Evolutionary conservation across 2,797 vertebrate genomes (phyloP).

Genomic region (Sphenodon punctatus): DNA sequence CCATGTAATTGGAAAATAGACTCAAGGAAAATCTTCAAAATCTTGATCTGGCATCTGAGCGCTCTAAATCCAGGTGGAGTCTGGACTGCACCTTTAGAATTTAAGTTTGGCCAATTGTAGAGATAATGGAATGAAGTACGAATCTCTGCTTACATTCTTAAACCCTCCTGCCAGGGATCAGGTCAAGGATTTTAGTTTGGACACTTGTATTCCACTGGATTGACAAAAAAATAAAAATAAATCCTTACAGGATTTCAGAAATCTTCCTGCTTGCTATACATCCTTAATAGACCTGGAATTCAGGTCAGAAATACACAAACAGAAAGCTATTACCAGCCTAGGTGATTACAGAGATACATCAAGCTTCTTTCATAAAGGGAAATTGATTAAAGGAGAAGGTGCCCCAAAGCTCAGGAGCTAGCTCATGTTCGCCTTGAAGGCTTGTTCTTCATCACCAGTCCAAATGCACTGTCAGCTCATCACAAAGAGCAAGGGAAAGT

Average conservation of each 20-base stretch:
- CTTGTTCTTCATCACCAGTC: conserved; percentile 1
- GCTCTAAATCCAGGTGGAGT: neutral
- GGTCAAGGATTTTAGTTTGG: neutral
- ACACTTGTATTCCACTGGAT: neutral
- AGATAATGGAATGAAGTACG: no score
- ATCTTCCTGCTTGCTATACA: neutral
- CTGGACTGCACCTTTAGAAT: neutral
- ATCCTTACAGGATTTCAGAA: neutral
- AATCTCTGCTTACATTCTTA: no score
- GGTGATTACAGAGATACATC: neutral
- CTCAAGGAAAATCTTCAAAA: neutral
- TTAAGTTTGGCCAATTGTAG: no score
- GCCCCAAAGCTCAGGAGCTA: neutral
- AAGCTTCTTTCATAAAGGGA: neutral
- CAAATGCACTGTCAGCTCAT: neutral
- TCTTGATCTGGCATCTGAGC: no score
- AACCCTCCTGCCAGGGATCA: no score
- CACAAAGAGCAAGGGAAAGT: neutral
- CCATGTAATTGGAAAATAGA: no score
- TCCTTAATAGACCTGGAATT: neutral
- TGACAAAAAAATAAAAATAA: no score
- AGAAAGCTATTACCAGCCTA: neutral
- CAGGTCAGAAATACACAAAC: neutral
- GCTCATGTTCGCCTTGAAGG: neutral
- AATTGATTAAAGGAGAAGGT: conserved; percentile 5